Evolutionary conservation across 2,888 invertebrate genomes (phyloP).

Genomic region (Rhagium mordax): DNA sequence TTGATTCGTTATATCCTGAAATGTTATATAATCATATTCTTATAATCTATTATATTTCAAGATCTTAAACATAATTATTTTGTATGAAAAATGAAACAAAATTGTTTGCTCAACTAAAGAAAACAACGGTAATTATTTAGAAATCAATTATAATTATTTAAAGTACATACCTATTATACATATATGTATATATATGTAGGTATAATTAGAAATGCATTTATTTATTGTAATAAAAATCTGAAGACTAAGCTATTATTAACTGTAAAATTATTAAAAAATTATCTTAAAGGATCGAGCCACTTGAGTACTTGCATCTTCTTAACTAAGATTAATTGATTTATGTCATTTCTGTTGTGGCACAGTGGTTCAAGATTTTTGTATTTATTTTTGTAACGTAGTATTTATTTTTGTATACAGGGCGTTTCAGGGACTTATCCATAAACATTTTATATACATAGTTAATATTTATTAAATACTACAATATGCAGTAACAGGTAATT

Average conservation of each 20-base stretch:
- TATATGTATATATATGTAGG: slow-evolving; percentile 6
- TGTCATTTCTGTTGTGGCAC: not conserved
- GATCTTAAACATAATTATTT: slow-evolving; percentile 11
- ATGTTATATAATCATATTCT: too few species aligned
- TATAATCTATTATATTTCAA: not conserved
- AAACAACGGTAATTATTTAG: not conserved
- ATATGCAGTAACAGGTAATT: not conserved
- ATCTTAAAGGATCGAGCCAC: not conserved
- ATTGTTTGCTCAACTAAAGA: slow-evolving; percentile 2
- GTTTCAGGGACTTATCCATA: not conserved
- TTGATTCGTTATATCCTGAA: too few species aligned
- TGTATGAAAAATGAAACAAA: not conserved
- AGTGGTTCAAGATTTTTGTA: not conserved
- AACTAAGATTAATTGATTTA: too few species aligned
- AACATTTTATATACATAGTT: not conserved
- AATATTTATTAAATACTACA: not conserved
- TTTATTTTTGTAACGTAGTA: not conserved
- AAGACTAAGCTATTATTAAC: slow-evolving; percentile 10
- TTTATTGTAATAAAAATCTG: slow-evolving; percentile 15
- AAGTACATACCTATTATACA: slow-evolving; percentile 4
- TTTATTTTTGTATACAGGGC: not conserved
- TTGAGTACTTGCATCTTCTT: not conserved
- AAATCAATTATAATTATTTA: slow-evolving; percentile 1
- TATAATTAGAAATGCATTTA: too few species aligned
- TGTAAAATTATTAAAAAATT: not conserved